These are phyloP conservation scores for Manis pentadactyla DNA, from an alignment of 2,797 vertebrate species.

Conservation along the genomic window DNA sequence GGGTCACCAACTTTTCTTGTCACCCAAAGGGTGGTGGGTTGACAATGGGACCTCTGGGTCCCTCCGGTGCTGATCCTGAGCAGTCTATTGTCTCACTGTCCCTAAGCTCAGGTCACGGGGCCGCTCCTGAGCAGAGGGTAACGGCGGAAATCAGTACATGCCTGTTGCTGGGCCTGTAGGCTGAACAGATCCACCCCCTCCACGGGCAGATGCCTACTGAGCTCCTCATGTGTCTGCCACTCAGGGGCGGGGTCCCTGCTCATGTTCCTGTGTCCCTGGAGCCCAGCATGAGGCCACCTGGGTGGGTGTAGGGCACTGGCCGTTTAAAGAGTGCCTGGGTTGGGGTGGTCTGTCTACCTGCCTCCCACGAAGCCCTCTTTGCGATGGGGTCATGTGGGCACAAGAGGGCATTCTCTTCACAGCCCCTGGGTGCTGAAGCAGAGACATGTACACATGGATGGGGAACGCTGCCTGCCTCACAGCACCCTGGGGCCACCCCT, in stretches of 20 bases:
- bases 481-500: rapidly evolving
- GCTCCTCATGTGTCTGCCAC: rapidly evolving
- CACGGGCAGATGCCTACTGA: rapidly evolving
- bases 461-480: rapidly evolving
- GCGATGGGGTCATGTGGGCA: rapidly evolving
- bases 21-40: rapidly evolving
- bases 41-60: neutral
- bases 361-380: rapidly evolving
- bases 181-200: neutral
- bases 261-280: neutral
- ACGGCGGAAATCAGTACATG: rapidly evolving
- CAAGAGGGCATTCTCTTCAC: rapidly evolving
- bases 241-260: rapidly evolving
- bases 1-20: too few relatives aligned
- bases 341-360: rapidly evolving
- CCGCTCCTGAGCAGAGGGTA: neutral
- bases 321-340: neutral
- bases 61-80: neutral
- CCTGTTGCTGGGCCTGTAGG: neutral
- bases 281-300: rapidly evolving
- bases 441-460: rapidly evolving
- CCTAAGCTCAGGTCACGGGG: rapidly evolving
- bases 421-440: neutral
- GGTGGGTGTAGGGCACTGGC: rapidly evolving
- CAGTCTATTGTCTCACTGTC: rapidly evolving